Percentiles rank a stretch among this genome's conserved stretches.
phyloP scores from a whole-genome alignment of 2,797 vertebrate species.

The Chrosomus eos region DNA sequence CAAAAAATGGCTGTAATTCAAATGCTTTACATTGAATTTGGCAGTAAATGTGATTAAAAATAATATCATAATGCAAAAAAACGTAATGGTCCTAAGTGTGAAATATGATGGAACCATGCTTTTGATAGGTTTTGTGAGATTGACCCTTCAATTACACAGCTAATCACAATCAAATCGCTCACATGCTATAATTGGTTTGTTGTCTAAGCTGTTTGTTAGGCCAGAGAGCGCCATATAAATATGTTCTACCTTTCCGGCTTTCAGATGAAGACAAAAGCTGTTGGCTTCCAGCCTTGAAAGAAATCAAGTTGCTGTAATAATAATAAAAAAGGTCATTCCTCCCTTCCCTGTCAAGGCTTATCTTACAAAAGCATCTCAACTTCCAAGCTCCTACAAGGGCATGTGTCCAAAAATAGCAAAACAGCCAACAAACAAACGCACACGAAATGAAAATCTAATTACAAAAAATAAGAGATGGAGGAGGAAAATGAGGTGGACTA shows the following conservation, averaged over 20 bases:
- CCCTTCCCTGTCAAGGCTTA: slow-evolving; percentile 32
- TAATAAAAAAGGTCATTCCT: slow-evolving; percentile 19
- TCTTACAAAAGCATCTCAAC: slow-evolving; percentile 49
- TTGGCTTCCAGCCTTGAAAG: slow-evolving; percentile 24
- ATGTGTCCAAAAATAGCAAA: slow-evolving; percentile 42
- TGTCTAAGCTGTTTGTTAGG: neutral
- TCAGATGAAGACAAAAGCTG: slow-evolving; percentile 49
- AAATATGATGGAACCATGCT: neutral
- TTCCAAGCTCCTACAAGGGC: slow-evolving; percentile 35
- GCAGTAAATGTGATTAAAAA: neutral
- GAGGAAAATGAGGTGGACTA: neutral
- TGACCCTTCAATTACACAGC: neutral
- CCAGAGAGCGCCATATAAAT: neutral
- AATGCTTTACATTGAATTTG: neutral
- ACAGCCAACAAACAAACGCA: slow-evolving; percentile 16
- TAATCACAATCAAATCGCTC: neutral
- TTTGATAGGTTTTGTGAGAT: neutral
- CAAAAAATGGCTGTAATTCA: neutral
- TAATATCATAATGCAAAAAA: neutral
- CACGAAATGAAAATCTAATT: slow-evolving; percentile 4
- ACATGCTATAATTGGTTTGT: neutral
- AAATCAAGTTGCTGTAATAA: slow-evolving; percentile 36
- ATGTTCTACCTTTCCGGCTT: slow-evolving; percentile 5
- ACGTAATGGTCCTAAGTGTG: neutral
- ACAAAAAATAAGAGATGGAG: slow-evolving; percentile 1